Evolutionary conservation across 1,140 invertebrate species (phyloP), one percentile per base, ranked within the genome.

Genomic region (Conus ventricosus): DNA sequence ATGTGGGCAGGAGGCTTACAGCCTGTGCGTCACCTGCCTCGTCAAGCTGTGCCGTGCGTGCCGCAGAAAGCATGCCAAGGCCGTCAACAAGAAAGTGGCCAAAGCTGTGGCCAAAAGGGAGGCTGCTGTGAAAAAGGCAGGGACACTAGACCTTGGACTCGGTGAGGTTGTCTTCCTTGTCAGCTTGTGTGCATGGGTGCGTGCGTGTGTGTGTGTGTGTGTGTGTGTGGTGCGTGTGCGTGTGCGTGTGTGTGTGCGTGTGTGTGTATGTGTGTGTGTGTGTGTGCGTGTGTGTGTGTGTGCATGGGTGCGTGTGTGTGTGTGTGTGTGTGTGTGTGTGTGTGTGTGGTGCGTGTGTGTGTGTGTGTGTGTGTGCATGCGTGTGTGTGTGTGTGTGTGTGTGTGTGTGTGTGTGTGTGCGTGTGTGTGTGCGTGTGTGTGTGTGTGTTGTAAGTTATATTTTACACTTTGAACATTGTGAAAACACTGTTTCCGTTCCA

Each of bases 371-470:
- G 67, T 71, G 67, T 71, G 67, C 20, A 20, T 71, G 67, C 20
- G 67, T 71, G 67, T 71, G 67, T 71, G 67, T 71, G 67, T 71
- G 67, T 71, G 67, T 71, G 67, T 57, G 55, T 57, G 55, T 57
- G 55, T 57, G 6, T 57, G 55, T 57, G 55, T 6, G 55, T 57
- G 55, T 57, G 55, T 6, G 55, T 7, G 55, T 7, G 55, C 6
- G 55, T 57, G 55, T 57, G 55, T 57, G 55, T 57, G 55, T 57
- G 55, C 13, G 55, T 57, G 55, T 57, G 6, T 57, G 55, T 57
- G 55, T 57, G 55, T 57, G 55, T 57, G 55, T 57, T 57, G n/a
- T n/a, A 39, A 39, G 3, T 39, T 39, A 39, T 39, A 39, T 39
- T 39, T 3, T 39, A 39, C 39, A 39, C 39, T 39, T 39, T 39